Evolutionary conservation across 2,797 vertebrate genomes (phyloP).

Genomic region (Emydoidea blandingii): DNA sequence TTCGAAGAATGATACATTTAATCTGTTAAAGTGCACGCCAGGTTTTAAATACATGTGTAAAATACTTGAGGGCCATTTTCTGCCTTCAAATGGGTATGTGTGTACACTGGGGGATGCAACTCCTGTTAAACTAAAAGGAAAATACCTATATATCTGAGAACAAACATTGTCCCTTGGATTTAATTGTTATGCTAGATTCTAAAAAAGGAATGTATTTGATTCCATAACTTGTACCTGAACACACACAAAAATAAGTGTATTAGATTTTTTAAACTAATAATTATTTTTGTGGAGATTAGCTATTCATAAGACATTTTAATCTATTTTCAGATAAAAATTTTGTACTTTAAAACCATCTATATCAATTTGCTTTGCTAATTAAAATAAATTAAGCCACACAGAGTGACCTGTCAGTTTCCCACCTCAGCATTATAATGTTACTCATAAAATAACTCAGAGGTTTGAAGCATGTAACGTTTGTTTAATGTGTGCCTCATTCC

Average conservation of each 20-base stretch:
- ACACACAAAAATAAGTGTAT: not conserved
- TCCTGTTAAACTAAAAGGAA: not conserved
- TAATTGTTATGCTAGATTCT: not conserved
- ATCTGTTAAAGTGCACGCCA: not conserved
- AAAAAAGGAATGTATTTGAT: not conserved
- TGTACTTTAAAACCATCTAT: not conserved
- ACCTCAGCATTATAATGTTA: rapidly evolving
- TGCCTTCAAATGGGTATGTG: not conserved
- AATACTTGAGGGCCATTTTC: not conserved
- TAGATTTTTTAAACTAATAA: not conserved
- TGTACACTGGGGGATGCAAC: not conserved
- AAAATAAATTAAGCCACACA: not conserved
- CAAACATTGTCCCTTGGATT: not conserved
- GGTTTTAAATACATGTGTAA: not conserved
- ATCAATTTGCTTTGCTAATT: not conserved
- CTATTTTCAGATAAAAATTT: not conserved
- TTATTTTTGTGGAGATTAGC: not conserved
- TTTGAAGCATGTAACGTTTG: not conserved
- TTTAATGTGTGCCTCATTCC: not conserved
- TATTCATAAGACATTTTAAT: not conserved
- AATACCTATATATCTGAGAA: not conserved
- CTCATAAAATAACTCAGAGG: rapidly evolving
- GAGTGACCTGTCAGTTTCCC: not conserved
- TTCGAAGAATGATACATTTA: not conserved
- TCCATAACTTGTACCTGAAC: not conserved